Conservation (phyloP, 2,113 vertebrate species). For the Meles meles region DNA sequence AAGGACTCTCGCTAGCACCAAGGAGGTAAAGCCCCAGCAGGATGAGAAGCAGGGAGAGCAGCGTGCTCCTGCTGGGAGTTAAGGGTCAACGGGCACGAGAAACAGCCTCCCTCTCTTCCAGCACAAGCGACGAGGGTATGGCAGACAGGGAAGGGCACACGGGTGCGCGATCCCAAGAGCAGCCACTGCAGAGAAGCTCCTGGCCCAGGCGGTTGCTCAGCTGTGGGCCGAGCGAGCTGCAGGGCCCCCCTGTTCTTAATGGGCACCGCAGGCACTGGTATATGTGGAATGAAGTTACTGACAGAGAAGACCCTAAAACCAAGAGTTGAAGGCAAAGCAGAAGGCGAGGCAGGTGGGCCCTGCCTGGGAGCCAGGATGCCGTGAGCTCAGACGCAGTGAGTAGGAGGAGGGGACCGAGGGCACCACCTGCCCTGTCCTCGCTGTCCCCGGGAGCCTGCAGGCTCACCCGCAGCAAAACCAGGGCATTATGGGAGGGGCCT, state of each 20-base stretch:
- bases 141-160: not conserved
- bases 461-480: not conserved
- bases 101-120: not conserved
- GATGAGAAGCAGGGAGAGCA: not conserved
- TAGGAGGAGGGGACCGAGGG: fast-evolving
- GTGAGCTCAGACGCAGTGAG: fast-evolving
- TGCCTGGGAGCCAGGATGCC: fast-evolving
- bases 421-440: fast-evolving
- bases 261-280: not conserved
- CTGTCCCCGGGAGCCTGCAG: fast-evolving
- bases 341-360: no score
- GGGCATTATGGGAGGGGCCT: not conserved
- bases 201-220: not conserved
- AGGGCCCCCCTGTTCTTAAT: not conserved
- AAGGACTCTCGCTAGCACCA: not conserved
- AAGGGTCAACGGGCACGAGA: not conserved
- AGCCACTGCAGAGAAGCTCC: not conserved
- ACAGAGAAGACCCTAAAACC: no score
- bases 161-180: not conserved
- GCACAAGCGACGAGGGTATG: not conserved
- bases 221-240: not conserved
- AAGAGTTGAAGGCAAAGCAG: fast-evolving
- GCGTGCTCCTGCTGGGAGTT: not conserved
- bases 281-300: fast-evolving
- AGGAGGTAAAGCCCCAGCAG: not conserved